phyloP scores from a whole-genome alignment of 2,797 vertebrate genomes.

The Sebastes umbrosus region DNA sequence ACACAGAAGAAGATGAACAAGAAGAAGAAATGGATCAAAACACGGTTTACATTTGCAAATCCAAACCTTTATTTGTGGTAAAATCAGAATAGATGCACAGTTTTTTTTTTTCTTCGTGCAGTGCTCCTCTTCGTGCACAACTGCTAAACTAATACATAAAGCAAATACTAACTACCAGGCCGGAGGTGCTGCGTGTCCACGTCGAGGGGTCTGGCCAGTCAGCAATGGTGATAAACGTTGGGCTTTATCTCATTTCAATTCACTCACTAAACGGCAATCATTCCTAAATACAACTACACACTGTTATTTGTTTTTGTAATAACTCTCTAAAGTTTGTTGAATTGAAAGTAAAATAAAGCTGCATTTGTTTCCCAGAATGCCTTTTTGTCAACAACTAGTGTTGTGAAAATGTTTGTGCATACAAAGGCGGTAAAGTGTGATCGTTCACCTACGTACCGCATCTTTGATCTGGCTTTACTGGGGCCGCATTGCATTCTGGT shows the following conservation, averaged over 20 bases:
- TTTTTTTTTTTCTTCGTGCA: slow-evolving; percentile 85
- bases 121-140: slow-evolving; percentile 87
- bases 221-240: slow-evolving; percentile 58
- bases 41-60: slow-evolving; percentile 83
- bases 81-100: slow-evolving; percentile 96
- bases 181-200: slow-evolving; percentile 81
- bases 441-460: background rate
- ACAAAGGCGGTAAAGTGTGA: slow-evolving; percentile 3
- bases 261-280: slow-evolving; percentile 3
- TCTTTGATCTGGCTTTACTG: background rate
- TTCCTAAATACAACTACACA: slow-evolving; percentile 3
- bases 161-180: slow-evolving; percentile 90
- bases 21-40: background rate
- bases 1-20: background rate
- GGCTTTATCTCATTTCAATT: slow-evolving; percentile 15
- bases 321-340: background rate
- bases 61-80: slow-evolving; percentile 98
- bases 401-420: background rate
- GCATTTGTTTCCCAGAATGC: background rate
- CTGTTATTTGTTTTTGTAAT: background rate
- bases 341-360: slow-evolving; percentile 21
- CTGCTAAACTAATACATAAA: slow-evolving; percentile 99
- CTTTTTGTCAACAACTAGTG: background rate
- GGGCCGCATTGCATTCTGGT: slow-evolving; percentile 15
- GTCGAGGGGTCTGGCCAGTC: slow-evolving; percentile 84